phyloP scores from a whole-genome alignment of 2,113 vertebrate species.

The Meleagris gallopavo region DNA sequence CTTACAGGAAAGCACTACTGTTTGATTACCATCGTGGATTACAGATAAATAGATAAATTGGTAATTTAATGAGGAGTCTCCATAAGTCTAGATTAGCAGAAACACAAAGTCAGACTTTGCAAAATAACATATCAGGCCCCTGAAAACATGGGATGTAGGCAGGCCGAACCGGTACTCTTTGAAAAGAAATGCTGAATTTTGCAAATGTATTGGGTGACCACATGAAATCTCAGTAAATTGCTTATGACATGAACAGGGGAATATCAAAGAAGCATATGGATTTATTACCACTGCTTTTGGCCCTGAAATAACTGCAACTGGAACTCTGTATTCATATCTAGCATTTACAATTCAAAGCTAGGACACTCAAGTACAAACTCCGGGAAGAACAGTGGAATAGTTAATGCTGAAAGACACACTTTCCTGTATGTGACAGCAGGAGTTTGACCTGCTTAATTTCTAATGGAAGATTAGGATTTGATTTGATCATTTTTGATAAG shows the following conservation, averaged over 20 bases:
- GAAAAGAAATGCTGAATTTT: not conserved
- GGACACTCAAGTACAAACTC: not conserved
- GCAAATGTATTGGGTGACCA: not conserved
- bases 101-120: not conserved
- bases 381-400: not conserved
- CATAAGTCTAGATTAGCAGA: not conserved
- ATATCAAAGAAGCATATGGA: not conserved
- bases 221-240: not conserved
- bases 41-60: not conserved
- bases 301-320: not conserved
- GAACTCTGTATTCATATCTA: not conserved
- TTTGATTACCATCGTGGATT: not conserved
- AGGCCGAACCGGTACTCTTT: not conserved
- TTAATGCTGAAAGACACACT: not conserved
- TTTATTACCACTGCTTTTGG: not conserved
- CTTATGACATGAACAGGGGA: not conserved
- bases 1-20: not conserved
- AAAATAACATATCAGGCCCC: not conserved
- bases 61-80: not conserved
- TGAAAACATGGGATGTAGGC: not conserved
- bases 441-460: conserved; percentile 5
- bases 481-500: conserved; percentile 21
- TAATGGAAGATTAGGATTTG: not conserved
- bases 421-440: not conserved
- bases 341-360: not conserved